A percentile compares a stretch with the other conserved stretches of the same genome.
Conservation (phyloP, 2,888 invertebrate species). For the Calephelis perditalis region DNA sequence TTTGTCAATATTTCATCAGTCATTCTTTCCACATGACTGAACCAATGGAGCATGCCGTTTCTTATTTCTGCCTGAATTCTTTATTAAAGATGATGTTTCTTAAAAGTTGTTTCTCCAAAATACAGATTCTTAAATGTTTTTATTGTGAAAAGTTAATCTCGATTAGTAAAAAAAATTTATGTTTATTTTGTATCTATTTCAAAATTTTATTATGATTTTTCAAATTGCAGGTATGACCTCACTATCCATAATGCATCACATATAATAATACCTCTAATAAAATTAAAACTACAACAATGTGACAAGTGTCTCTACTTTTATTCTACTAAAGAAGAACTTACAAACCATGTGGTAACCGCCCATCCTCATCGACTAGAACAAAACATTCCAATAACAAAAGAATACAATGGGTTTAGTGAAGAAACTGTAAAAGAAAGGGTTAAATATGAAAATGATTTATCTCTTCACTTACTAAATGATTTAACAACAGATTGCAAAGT, state of each 20-base stretch:
- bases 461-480: not conserved
- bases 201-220: not conserved
- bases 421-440: not conserved
- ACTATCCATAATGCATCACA: conserved; percentile 29
- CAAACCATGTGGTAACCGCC: conserved; percentile 15
- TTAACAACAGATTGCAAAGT: conserved; percentile 10
- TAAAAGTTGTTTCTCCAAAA: too few species aligned
- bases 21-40: too few species aligned
- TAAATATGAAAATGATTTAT: not conserved
- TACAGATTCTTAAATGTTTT: too few species aligned
- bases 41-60: too few species aligned
- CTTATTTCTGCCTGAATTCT: too few species aligned
- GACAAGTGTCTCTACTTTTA: conserved; percentile 19
- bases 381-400: conserved; percentile 4
- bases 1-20: too few species aligned
- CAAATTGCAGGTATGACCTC: conserved; percentile 26
- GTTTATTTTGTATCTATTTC: too few species aligned
- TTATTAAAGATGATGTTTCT: too few species aligned
- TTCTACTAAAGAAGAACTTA: conserved; percentile 17
- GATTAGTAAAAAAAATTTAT: too few species aligned
- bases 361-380: conserved; percentile 15
- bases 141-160: too few species aligned
- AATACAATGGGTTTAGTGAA: conserved; percentile 1
- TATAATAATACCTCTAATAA: conserved; percentile 30
- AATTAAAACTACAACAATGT: conserved; percentile 21